phyloP scores from a whole-genome alignment of 2,797 vertebrate genomes.

The Periophthalmus magnuspinnatus region DNA sequence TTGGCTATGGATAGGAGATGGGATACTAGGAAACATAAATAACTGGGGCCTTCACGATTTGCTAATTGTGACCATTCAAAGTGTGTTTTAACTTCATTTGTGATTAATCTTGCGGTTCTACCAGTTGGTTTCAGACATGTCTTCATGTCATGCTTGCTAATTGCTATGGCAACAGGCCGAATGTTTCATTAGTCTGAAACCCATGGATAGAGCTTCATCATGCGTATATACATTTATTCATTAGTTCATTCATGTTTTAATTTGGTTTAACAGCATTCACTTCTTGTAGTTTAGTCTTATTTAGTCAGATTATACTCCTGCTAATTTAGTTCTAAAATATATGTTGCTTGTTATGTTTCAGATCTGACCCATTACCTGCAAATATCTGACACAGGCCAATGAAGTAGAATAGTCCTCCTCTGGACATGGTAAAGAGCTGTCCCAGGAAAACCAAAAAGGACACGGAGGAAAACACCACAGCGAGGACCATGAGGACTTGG shows the following conservation, averaged over 20 bases:
- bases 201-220: too few species aligned
- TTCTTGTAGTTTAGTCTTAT: background rate
- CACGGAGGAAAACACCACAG: constrained; percentile 85
- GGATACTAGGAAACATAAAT: background rate
- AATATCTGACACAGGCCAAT: constrained; percentile 89
- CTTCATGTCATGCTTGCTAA: background rate
- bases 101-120: background rate
- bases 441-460: constrained; percentile 90
- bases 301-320: too few species aligned
- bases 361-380: constrained; percentile 71
- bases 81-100: background rate
- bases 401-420: constrained; percentile 89
- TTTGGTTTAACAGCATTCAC: background rate
- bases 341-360: background rate
- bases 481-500: constrained; percentile 88
- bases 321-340: too few species aligned
- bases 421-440: constrained; percentile 88
- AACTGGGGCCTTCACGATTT: background rate
- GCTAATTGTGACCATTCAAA: background rate
- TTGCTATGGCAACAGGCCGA: background rate
- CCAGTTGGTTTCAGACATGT: background rate
- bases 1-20: too few species aligned
- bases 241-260: too few species aligned
- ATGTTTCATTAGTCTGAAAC: too few species aligned
- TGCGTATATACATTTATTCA: too few species aligned